Evolutionary conservation across 2,113 vertebrate genomes (phyloP).

Genomic region (Rhinopomastus cyanomelas): DNA sequence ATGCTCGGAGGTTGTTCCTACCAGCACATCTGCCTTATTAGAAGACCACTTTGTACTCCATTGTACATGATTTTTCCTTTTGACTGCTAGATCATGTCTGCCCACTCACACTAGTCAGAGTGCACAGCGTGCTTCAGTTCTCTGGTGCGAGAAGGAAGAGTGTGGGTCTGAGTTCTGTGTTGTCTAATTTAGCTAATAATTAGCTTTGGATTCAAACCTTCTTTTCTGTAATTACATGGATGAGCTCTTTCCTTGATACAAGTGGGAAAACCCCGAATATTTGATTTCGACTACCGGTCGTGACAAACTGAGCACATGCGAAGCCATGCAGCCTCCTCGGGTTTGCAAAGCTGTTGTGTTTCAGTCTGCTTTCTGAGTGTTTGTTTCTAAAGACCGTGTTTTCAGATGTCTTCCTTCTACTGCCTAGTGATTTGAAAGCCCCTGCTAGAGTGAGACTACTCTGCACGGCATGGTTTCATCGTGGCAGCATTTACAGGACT

Average conservation of each 20-base stretch:
- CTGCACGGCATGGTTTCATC: neutral
- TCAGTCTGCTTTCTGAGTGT: neutral
- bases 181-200: neutral
- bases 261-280: neutral
- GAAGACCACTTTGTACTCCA: neutral
- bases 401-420: neutral
- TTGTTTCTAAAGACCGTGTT: neutral
- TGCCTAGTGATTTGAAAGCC: neutral
- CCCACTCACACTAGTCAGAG: neutral
- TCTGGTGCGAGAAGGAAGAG: neutral
- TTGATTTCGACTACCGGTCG: neutral
- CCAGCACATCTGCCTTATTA: neutral
- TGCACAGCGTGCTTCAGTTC: neutral
- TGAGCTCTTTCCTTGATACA: neutral
- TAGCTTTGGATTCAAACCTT: neutral
- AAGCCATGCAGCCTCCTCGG: neutral
- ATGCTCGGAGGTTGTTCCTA: neutral
- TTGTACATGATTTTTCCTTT: slow-evolving; percentile 10
- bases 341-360: neutral
- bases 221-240: slow-evolving; percentile 6
- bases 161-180: neutral
- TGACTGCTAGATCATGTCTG: neutral
- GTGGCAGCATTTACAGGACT: neutral
- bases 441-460: neutral
- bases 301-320: neutral